A percentile compares a stretch with the other conserved stretches of the same genome.
These are phyloP conservation scores for Oryzaephilus surinamensis DNA, from an alignment of 1,140 invertebrate species.

Conservation along the genomic window DNA sequence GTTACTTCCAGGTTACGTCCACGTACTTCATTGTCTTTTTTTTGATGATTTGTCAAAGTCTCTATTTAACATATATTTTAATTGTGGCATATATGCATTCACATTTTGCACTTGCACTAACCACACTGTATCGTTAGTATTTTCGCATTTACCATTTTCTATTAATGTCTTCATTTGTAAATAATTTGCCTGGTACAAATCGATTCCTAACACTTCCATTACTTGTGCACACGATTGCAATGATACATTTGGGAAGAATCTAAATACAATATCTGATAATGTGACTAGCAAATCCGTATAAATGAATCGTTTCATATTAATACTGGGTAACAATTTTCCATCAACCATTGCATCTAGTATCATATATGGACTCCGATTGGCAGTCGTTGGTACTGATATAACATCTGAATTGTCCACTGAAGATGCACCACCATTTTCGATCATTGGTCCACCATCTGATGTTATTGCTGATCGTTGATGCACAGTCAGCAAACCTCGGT, in stretches of 20 bases:
- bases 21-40: slow-evolving; percentile 50
- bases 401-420: slow-evolving; percentile 25
- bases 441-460: slow-evolving; percentile 16
- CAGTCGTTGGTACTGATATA: slow-evolving; percentile 45
- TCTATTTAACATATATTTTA: slow-evolving; percentile 66
- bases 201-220: slow-evolving; percentile 64
- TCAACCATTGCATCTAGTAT: slow-evolving; percentile 69
- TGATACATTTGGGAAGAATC: slow-evolving; percentile 66
- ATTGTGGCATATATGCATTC: slow-evolving; percentile 74
- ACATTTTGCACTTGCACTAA: slow-evolving; percentile 71
- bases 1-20: no score
- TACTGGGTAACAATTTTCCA: slow-evolving; percentile 69
- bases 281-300: slow-evolving; percentile 72
- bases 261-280: slow-evolving; percentile 63
- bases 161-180: slow-evolving; percentile 62
- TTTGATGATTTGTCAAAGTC: slow-evolving; percentile 39
- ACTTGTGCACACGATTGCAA: slow-evolving; percentile 63
- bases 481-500: slow-evolving; percentile 29
- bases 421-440: slow-evolving; percentile 40
- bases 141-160: slow-evolving; percentile 60
- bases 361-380: slow-evolving; percentile 56
- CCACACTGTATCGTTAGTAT: slow-evolving; percentile 48
- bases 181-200: slow-evolving; percentile 71
- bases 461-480: slow-evolving; percentile 23
- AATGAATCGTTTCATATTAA: slow-evolving; percentile 74